Base-by-base conservation (phyloP, 2,113 vertebrate species). In the Pholis gunnellus region DNA sequence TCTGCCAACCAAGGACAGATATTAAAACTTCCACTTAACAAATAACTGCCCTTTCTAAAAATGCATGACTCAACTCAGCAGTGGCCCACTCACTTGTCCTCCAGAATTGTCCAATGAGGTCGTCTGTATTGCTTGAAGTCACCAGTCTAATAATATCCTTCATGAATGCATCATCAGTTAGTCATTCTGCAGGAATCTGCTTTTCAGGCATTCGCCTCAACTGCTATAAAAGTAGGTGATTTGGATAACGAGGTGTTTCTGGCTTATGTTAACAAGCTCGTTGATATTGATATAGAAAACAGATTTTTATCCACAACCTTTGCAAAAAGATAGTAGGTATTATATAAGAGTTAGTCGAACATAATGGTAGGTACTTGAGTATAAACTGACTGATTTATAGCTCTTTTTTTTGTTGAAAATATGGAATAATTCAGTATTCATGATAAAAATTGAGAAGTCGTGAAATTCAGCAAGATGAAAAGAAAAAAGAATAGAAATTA, bases 161-260 rank as follows among this genome's bases (percentile, higher is more conserved):
- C 6, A 27, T 63, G 64, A 61, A 84, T 40, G 52, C 77, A 87
- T 75, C 77, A 87, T 76, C 76, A 75, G 44, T 68, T 42, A 38
- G 78, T 81, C 80, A 82, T 76, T 81, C 44, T 78, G 57, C 74
- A 80, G 76, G 73, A 89, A 92, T 89, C 81, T 86, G 86, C 88
- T 83, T 63, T 50, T 68, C 31, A 72, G 86, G 74, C 81, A 78
- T 77, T 77, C n/a, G 64, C 22, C 59, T 81, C 22, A 69, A 10
- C 42, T 44, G 18, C 44, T 76, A 59, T 63, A 73, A 65, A 76
- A 76, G 22, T 31, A n/a, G 40, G 18, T 72, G 70, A 81, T 77
- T 88, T 70, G 0, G 66, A 66, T 75, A 72, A 78, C 67, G 65
- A 83, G 18, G 42, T 42, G 69, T 38, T 48, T 72, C 38, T 25